Evolutionary conservation across 2,113 vertebrate genomes (phyloP).

Genomic region (Okapia johnstoni): DNA sequence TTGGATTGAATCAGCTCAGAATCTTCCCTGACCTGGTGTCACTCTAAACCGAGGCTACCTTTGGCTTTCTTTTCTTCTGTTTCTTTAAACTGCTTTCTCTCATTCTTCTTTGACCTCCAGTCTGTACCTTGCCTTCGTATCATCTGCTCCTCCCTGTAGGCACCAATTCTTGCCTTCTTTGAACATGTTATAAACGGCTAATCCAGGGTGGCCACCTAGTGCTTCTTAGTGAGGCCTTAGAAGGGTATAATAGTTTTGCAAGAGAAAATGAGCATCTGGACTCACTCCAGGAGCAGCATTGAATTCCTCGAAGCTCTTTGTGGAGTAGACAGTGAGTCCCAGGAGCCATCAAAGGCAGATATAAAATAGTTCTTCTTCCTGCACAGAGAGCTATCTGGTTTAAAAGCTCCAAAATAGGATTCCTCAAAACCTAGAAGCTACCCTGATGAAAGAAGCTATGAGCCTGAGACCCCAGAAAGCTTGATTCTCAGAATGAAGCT

Average conservation of each 20-base stretch:
- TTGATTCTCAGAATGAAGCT: background rate
- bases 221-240: background rate
- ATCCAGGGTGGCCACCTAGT: background rate
- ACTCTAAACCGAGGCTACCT: background rate
- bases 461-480: background rate
- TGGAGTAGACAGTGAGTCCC: background rate
- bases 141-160: background rate
- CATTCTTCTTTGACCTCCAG: background rate
- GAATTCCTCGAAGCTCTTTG: background rate
- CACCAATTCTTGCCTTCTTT: background rate
- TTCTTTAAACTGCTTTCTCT: background rate
- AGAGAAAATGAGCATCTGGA: background rate
- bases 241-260: background rate
- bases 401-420: background rate
- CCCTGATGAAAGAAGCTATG: background rate
- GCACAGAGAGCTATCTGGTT: background rate
- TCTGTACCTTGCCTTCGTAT: background rate
- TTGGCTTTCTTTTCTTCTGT: background rate
- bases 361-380: background rate
- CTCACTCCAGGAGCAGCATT: background rate
- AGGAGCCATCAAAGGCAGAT: background rate
- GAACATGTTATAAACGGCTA: background rate
- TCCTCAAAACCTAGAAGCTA: background rate
- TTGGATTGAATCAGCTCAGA: background rate
- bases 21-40: background rate